Evolutionary conservation across 2,888 invertebrate species (phyloP).

Genomic region (Drosophila anomelani): DNA sequence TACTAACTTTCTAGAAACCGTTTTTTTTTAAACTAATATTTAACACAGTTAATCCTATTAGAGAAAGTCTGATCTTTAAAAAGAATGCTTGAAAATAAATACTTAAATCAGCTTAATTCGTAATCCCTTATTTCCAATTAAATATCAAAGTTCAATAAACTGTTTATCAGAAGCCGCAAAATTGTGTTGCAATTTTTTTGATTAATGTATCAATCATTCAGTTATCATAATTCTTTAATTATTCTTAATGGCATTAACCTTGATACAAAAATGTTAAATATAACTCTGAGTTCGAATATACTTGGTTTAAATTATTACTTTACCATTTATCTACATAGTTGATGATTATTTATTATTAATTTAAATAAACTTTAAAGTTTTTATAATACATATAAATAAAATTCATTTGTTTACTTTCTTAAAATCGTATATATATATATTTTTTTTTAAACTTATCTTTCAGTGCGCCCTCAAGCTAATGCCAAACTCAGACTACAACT

Average conservation of each 20-base stretch:
- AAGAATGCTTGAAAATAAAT: neutral
- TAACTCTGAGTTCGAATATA: too few relatives aligned
- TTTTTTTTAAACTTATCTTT: neutral
- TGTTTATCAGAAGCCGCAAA: neutral
- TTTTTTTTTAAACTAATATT: neutral
- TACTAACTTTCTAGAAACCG: neutral
- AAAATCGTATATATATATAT: neutral
- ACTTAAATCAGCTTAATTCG: neutral
- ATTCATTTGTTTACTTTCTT: too few relatives aligned
- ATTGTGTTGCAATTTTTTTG: neutral
- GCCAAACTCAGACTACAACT: slow-evolving; percentile 51
- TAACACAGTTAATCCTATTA: neutral
- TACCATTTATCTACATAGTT: neutral
- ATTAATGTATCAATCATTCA: neutral
- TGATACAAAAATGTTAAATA: neutral
- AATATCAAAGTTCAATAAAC: slow-evolving; percentile 3
- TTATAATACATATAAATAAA: too few relatives aligned
- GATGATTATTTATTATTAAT: neutral
- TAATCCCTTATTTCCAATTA: neutral
- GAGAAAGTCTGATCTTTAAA: neutral
- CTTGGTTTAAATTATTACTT: neutral
- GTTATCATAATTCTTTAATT: neutral
- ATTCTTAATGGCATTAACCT: neutral
- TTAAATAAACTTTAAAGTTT: neutral
- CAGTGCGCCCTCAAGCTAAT: slow-evolving; percentile 19